Evolutionary conservation across 2,888 invertebrate genomes (phyloP), one percentile per base, ranked within the genome.

Genomic region (Drosophila heteroneura): DNA sequence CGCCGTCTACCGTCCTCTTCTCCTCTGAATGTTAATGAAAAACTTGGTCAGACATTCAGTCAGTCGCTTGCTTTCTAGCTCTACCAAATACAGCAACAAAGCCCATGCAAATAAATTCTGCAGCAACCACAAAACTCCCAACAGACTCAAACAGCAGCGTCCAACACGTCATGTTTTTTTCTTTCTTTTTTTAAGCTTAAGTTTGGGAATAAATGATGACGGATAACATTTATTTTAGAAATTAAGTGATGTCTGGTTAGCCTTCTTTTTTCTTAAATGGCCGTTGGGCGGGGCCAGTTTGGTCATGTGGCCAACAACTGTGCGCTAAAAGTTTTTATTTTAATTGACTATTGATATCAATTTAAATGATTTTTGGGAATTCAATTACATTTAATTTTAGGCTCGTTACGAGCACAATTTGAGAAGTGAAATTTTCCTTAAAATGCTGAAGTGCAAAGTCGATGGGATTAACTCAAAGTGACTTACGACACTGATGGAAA

Each of bases 41-140:
- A 83, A 73, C 65, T 72, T 58, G 33, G 64, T 47, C 61, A 61
- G 66, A 14, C 51, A 51, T 26, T 69, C 35, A 52, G 63, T 67
- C 44, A 22, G 52, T 26, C n/a, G 65, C 39, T 74, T 59, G 74
- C 54, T 60, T 65, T 54, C 64, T 59, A 52, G 56, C 64, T 69
- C 51, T 53, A 79, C 62, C 64, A 79, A 66, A 57, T 53, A 44
- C 80, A 56, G 28, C 41, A 70, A 57, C 76, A 61, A 63, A 69
- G 66, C 59, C 67, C 70, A 81, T 78, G 78, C 81, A 78, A 78
- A 78, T 81, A 81, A 76, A 68, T 75, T 47, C 14, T 51, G 32
- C 70, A 51, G 75, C 75, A 78, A 61, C 77, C 78, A 44, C 78
- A 75, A 57, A 61, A 61, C 60, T 37, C 51, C 67, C 57, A 49